Evolutionary conservation across 2,797 vertebrate species (phyloP), one percentile per base, ranked within the genome.

Genomic region (Eleutherodactylus coqui): DNA sequence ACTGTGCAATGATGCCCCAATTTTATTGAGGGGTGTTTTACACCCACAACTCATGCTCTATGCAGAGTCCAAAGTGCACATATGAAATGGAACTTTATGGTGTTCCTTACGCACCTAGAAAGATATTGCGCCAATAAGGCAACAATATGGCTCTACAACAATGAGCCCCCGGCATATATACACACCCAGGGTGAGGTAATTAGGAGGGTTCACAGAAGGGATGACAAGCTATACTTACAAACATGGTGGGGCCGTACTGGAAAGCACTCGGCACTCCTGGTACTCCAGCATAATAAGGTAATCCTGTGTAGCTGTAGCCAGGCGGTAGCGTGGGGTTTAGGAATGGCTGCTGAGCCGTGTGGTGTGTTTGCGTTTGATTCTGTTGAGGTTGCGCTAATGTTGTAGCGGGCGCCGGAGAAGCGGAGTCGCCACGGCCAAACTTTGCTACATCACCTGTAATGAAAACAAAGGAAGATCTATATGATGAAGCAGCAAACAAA

Each of bases 241-340:
- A 99, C 97, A 99, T 95, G 79, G 98, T 96, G 87, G 95, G 97
- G 87, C 97, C 97, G 0, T 98, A 98, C 73, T 98, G 97, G 93
- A 98, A 98, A 88, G 97, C 96, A 84, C 95, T 95, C 89, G 97
- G 97, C 79, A 98, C 94, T 0, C 96, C 96, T 0, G 96, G 96
- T 90, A 97, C 86, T 3, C 97, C 96, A 0, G 97, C 93, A 0
- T 98, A 99, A 87, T 99, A 99, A 86, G 97, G 96, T 89, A 99
- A 92, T 79, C 98, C 96, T 0, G 97, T 96, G 93, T 99, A 99
- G 93, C 97, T 97, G 93, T 99, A 99, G 83, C 97, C 97, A 0
- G 97, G 97, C 1, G 97, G 97, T 89, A 99, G 93, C 1, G 96
- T 94, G 0, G 98, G 96, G 88, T 97, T 99, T 89, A 99, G 94